Evolutionary conservation across 2,113 vertebrate genomes (phyloP).

Genomic region (Eclectus roratus): DNA sequence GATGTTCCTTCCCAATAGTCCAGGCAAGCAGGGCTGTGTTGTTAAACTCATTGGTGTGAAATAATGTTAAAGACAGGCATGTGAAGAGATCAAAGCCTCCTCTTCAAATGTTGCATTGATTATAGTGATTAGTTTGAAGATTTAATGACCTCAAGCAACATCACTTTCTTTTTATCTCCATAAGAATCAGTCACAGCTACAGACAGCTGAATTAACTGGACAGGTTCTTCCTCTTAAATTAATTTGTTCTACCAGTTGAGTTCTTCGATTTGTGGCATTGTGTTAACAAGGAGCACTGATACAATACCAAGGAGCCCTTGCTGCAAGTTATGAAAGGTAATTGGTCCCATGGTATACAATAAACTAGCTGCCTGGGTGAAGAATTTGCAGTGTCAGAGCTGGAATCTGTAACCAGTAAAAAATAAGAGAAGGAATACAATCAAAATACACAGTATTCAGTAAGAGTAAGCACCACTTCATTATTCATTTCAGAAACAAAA

Average conservation of each 20-base stretch:
- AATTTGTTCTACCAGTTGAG: neutral
- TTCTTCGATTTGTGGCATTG: neutral
- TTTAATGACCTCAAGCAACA: neutral
- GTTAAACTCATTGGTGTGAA: constrained; percentile 7
- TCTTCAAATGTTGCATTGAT: neutral
- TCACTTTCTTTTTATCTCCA: neutral
- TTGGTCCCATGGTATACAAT: neutral
- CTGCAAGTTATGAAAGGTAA: neutral
- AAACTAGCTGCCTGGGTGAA: neutral
- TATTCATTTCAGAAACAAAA: neutral
- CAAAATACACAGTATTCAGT: neutral
- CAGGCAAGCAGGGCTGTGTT: neutral
- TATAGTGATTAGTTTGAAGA: neutral
- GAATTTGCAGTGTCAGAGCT: neutral
- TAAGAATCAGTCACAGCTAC: neutral
- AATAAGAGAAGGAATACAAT: neutral
- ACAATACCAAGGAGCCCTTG: neutral
- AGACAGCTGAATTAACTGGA: neutral
- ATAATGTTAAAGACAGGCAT: neutral
- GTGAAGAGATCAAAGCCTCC: constrained; percentile 25
- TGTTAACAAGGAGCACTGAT: neutral
- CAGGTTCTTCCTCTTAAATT: neutral
- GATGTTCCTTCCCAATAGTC: constrained; percentile 17
- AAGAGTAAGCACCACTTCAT: neutral
- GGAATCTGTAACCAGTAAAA: neutral